phyloP scores from a whole-genome alignment of 2,113 vertebrate species.

The Pungitius pungitius region DNA sequence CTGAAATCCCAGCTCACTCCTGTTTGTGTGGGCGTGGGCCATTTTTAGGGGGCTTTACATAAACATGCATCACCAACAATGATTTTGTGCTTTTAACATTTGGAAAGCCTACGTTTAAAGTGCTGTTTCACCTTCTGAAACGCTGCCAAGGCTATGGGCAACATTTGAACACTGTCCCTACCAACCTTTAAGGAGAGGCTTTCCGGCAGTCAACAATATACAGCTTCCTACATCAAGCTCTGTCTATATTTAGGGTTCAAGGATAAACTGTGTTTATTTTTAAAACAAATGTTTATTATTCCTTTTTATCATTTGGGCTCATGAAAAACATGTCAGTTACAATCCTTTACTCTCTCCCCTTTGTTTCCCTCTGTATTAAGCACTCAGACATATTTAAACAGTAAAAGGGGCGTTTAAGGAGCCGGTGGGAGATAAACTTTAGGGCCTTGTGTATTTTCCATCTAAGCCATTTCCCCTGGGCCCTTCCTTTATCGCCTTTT shows the following conservation, averaged over 20 bases:
- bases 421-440: conserved; percentile 67
- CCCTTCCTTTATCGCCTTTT: conserved; percentile 60
- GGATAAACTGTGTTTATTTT: conserved; percentile 71
- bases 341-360: conserved; percentile 40
- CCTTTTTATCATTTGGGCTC: conserved; percentile 57
- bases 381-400: conserved; percentile 64
- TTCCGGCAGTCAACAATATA: conserved; percentile 34
- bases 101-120: conserved; percentile 66
- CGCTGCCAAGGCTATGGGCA: conserved; percentile 47
- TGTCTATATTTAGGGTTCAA: conserved; percentile 70
- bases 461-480: conserved; percentile 58
- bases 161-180: conserved; percentile 65
- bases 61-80: conserved; percentile 29
- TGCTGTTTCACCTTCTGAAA: conserved; percentile 74
- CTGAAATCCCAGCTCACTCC: conserved; percentile 14
- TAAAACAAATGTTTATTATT: conserved; percentile 75
- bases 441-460: conserved; percentile 65
- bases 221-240: conserved; percentile 40
- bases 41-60: conserved; percentile 50
- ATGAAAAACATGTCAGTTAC: conserved; percentile 68
- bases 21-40: conserved; percentile 46
- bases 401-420: conserved; percentile 59
- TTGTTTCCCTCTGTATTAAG: conserved; percentile 47
- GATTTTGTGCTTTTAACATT: conserved; percentile 66
- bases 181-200: conserved; percentile 52